These are phyloP conservation scores for Hydrolagus affinis DNA, from an alignment of 2,113 vertebrate species.

Conservation along the genomic window DNA sequence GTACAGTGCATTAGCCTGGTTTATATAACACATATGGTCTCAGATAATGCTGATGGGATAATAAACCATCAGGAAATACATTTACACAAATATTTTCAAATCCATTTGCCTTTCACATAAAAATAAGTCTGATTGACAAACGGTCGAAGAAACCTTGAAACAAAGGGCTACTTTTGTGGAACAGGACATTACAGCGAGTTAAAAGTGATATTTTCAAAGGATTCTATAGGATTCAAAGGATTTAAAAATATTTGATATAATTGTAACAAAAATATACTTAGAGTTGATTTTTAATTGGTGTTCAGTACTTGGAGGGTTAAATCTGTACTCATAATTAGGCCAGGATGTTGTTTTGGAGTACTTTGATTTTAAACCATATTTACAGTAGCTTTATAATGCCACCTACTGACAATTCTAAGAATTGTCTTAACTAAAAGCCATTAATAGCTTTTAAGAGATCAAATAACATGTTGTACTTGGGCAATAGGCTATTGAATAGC, in stretches of 20 bases:
- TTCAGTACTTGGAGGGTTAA: neutral
- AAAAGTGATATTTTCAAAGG: neutral
- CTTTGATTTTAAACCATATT: neutral
- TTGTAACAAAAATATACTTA: neutral
- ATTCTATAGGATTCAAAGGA: neutral
- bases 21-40: slow-evolving; percentile 17
- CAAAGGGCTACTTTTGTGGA: neutral
- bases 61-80: neutral
- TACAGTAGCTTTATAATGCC: neutral
- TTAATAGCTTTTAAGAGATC: neutral
- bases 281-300: neutral
- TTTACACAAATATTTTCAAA: no score
- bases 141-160: neutral
- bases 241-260: neutral
- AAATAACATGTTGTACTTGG: neutral
- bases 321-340: neutral
- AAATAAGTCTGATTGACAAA: neutral
- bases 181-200: no score
- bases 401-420: slow-evolving; percentile 18
- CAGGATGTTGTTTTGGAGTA: neutral
- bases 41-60: neutral
- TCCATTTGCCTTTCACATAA: neutral
- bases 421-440: neutral
- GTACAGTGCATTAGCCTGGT: slow-evolving; percentile 5
- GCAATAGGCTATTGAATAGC: no score